A percentile compares a stretch with the other conserved stretches of the same genome.
These are phyloP conservation scores for Ovibos moschatus DNA, from an alignment of 2,113 vertebrate genomes.

Conservation along the genomic window DNA sequence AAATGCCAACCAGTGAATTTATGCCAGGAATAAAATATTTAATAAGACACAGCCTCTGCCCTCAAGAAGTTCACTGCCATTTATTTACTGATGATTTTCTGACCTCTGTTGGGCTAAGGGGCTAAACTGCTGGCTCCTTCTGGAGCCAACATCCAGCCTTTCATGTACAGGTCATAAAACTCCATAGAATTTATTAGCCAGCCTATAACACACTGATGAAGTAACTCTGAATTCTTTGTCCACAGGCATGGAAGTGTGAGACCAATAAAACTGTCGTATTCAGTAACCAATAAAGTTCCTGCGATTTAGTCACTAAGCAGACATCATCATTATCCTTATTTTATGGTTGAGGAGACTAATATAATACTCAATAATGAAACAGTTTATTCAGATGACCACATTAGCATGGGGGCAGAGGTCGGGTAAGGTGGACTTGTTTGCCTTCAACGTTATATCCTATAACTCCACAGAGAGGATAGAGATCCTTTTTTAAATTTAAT, in stretches of 20 bases:
- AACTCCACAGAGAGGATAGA: neutral
- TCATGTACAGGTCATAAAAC: neutral
- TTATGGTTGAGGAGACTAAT: neutral
- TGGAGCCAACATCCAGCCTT: neutral
- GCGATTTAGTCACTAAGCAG: neutral
- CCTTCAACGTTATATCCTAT: neutral
- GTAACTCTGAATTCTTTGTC: constrained; percentile 17
- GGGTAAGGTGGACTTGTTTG: neutral
- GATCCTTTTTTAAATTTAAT: neutral
- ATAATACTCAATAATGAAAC: neutral
- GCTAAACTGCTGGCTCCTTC: neutral
- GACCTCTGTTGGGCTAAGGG: neutral
- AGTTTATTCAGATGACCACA: neutral
- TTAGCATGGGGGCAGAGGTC: neutral
- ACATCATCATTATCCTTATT: neutral
- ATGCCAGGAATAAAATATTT: neutral
- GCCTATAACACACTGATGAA: neutral
- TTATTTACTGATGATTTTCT: neutral
- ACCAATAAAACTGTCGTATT: neutral
- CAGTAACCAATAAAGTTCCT: constrained; percentile 31
- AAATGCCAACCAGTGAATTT: neutral
- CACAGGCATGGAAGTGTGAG: neutral
- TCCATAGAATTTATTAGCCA: neutral
- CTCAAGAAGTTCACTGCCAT: neutral
- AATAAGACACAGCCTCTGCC: neutral